Evolutionary conservation across 1,140 invertebrate genomes (phyloP), one percentile per base, ranked within the genome.

Genomic region (Pentalonia nigronervosa): DNA sequence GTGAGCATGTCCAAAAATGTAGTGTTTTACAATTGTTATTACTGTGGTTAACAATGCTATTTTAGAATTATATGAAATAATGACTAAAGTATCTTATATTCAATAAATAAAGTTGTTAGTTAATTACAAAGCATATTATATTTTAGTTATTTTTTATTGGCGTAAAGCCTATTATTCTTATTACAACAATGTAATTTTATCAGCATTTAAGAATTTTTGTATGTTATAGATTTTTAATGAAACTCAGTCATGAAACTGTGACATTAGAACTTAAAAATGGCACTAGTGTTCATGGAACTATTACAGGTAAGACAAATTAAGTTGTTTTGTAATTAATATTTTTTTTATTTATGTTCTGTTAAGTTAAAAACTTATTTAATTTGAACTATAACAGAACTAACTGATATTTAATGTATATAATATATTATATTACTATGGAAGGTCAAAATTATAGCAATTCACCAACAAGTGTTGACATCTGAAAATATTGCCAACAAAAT

Each of bases 211-310:
- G 36, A 25, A 21, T 91, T 91, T 53, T n/a, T 94, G 94, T 94
- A 86, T 94, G 14, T 95, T 95, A 95, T 93, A 98, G 99, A 95
- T 99, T 99, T 98, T 96, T 99, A 94, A 99, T 99, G 99, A 99
- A 99, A 96, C 96, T 99, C 48, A 99, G 99, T 96, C 99, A 99
- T 95, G 99, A 99, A 96, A 99, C 99, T 30, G 99, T 99, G 25
- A 99, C 99, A 14, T 99, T 99, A 95, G 99, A 99, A 96, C 95
- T 99, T 60, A 99, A 99, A 96, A 99, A 99, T 97, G 99, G 99
- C 8, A 99, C 99, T 89, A 98, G 99, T 95, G 98, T 99, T 7
- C 98, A 99, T 95, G 99, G 99, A 91, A 99, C 99, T 25, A 99
- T 99, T 87, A 98, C 98, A 95, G 97, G 97, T 97, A 95, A 94